Percentiles rank a stretch among this genome's conserved stretches.
phyloP scores from a whole-genome alignment of 2,797 vertebrate genomes.

The Fistularia tabacaria region DNA sequence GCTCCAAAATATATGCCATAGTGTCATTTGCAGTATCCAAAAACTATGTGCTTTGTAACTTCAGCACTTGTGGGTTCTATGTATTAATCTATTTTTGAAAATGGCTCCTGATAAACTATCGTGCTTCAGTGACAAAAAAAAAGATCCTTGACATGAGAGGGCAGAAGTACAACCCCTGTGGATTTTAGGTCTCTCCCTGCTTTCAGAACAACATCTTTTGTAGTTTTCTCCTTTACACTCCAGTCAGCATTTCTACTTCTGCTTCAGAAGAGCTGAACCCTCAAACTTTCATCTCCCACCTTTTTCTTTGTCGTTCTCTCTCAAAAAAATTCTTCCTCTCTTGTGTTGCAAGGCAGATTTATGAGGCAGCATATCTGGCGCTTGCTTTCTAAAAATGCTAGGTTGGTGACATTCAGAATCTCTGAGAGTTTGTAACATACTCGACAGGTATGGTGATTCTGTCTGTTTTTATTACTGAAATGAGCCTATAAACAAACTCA shows the following conservation, averaged over 20 bases:
- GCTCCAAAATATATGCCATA: too few relatives aligned
- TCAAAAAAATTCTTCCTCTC: too few relatives aligned
- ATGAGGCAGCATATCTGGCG: constrained; percentile 68
- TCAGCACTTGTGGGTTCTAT: too few relatives aligned
- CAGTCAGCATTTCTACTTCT: constrained; percentile 14
- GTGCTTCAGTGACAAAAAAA: too few relatives aligned
- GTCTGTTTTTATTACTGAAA: constrained; percentile 38
- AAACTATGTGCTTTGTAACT: too few relatives aligned
- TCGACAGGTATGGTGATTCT: constrained; percentile 23
- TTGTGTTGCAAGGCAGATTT: constrained; percentile 61
- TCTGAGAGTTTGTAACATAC: constrained; percentile 47
- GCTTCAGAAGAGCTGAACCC: background rate
- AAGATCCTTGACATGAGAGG: too few relatives aligned
- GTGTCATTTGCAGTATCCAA: too few relatives aligned
- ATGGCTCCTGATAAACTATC: too few relatives aligned
- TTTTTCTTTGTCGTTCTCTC: constrained; percentile 14
- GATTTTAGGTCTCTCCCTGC: background rate
- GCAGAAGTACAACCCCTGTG: background rate
- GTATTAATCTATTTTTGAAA: too few relatives aligned
- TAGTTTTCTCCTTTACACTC: constrained; percentile 12
- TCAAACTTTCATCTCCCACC: too few relatives aligned
- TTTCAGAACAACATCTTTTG: background rate
- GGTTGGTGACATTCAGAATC: constrained; percentile 56
- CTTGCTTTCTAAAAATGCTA: constrained; percentile 65
- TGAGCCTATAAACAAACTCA: constrained; percentile 21